phyloP scores from a whole-genome alignment of 2,797 vertebrate genomes.

The Chromis chromis region DNA sequence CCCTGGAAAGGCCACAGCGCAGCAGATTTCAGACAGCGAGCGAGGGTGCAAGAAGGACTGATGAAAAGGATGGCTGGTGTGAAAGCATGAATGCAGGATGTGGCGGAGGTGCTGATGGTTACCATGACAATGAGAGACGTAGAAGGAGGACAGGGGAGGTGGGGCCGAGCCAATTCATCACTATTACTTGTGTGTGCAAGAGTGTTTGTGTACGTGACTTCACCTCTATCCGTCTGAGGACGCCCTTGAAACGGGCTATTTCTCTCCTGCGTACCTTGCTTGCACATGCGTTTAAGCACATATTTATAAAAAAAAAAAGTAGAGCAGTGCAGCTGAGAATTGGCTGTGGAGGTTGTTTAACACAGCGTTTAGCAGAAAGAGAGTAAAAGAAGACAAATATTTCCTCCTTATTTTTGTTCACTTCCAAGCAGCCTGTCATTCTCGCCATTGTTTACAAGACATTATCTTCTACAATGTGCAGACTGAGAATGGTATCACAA shows the following conservation, averaged over 20 bases:
- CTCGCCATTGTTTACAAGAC: conserved; percentile 15
- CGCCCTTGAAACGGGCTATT: conserved; percentile 69
- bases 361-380: conserved; percentile 10
- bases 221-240: conserved; percentile 68
- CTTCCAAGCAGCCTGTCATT: conserved; percentile 10
- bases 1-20: conserved; percentile 19
- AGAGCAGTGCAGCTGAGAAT: conserved; percentile 67
- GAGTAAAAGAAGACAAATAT: conserved; percentile 8
- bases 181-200: conserved; percentile 33
- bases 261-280: conserved; percentile 19
- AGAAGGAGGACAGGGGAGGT: conserved; percentile 61
- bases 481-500: conserved; percentile 28
- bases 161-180: conserved; percentile 73
- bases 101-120: conserved; percentile 78
- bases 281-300: conserved; percentile 29
- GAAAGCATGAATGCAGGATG: conserved; percentile 70
- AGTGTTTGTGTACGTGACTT: conserved; percentile 51
- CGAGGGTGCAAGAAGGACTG: conserved; percentile 3
- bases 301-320: conserved; percentile 39
- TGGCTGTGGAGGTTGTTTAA: conserved; percentile 38
- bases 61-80: conserved; percentile 64
- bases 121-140: conserved; percentile 77
- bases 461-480: conserved; percentile 24
- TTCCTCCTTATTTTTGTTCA: conserved; percentile 9
- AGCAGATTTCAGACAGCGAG: conserved; percentile 35